Evolutionary conservation across 2,113 vertebrate genomes (phyloP), one percentile per base, ranked within the genome.

Genomic region (Pyrgilauda ruficollis): DNA sequence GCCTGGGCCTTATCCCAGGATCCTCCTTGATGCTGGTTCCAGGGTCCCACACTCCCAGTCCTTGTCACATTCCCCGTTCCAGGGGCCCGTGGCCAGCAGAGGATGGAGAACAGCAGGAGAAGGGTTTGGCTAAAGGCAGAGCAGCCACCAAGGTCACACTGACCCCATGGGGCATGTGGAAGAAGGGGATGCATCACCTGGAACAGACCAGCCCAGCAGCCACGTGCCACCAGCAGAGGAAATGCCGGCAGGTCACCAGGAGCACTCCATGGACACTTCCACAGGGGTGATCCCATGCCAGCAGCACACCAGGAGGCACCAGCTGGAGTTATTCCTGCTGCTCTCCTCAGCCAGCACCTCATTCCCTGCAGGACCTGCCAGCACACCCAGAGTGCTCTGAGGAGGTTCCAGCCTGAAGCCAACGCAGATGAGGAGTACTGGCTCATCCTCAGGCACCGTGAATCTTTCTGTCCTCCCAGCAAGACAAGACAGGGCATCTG

Each of bases 51-150:
- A 5, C 28, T 73, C 46, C 46, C 31, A 22, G 13, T 31, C 33
- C 56, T 35, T 56, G 64, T 44, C 18, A 9, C 41, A 24, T 44
- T 37, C 28, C n/a, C 55, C 7, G 0, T 16, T 41, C 47, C 30
- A 20, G 3, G 26, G 59, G 44, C 73, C 59, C 2, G 1, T 2
- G 31, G 86, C 50, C 91, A 82, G 62, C 56, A 85, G 19, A 50
- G 49, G 61, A n/a, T 2, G 41, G 41, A 28, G 52, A 50, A 61
- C 0, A 0, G 53, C 3, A 0, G 13, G 31, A 56, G 77, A 61
- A 78, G 31, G 11, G 56, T 46, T 80, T 53, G 78, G 53, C 31
- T 31, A 5, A 73, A 83, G 41, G 55, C 89, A 58, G 35, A 83
- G 63, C 58, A 52, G 49, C 79, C 89, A 33, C 79, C 59, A 33